These are phyloP conservation scores for Pionites leucogaster DNA, from an alignment of 2,113 vertebrate genomes.

Conservation along the genomic window DNA sequence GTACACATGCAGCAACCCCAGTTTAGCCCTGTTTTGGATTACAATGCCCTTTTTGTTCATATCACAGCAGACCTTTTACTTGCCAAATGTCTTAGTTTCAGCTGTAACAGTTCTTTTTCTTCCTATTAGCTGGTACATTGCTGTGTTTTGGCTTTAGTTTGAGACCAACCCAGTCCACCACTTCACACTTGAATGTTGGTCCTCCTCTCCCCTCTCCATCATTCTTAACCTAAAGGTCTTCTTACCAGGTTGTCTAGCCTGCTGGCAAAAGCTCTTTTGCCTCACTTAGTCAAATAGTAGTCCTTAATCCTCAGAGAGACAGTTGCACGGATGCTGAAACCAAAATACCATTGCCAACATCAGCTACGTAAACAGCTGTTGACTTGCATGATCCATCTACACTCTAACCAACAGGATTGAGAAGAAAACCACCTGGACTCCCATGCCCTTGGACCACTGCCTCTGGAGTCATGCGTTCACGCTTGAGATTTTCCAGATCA, in stretches of 20 bases:
- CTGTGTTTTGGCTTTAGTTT: background rate
- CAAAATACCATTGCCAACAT: background rate
- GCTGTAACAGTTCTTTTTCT: background rate
- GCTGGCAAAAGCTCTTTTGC: background rate
- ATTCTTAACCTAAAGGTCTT: background rate
- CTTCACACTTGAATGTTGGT: background rate
- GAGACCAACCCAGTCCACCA: background rate
- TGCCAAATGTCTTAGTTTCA: background rate
- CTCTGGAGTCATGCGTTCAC: background rate
- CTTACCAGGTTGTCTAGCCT: background rate
- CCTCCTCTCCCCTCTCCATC: background rate
- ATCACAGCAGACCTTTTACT: background rate
- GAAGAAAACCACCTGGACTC: background rate
- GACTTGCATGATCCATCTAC: background rate
- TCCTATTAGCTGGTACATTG: background rate
- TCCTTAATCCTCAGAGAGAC: background rate
- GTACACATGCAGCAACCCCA: background rate
- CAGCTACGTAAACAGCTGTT: background rate
- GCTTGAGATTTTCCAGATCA: background rate
- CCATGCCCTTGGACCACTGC: background rate
- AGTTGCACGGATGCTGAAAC: background rate
- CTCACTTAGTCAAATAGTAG: background rate
- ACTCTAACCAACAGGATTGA: background rate
- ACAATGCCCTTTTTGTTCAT: background rate
- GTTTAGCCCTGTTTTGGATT: background rate